Evolutionary conservation across 2,113 vertebrate species (phyloP).

Genomic region (Clarias batrachus): DNA sequence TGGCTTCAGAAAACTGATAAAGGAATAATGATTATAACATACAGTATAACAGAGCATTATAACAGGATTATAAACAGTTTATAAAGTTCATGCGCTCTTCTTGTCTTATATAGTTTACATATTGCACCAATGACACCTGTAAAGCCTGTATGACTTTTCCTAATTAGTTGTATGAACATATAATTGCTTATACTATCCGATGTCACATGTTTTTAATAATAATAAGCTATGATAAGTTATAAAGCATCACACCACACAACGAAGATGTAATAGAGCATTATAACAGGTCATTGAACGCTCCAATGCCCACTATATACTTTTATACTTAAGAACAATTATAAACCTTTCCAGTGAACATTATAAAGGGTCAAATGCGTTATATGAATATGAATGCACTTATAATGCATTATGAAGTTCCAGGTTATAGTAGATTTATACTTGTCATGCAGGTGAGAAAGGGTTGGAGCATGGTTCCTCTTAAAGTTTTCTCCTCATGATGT

Average conservation of each 20-base stretch:
- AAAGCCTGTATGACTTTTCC: neutral
- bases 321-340: neutral
- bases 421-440: neutral
- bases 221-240: neutral
- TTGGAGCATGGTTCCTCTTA: too few relatives aligned
- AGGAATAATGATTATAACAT: neutral
- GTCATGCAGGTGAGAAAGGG: too few relatives aligned
- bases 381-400: neutral
- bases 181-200: neutral
- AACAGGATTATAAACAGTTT: neutral
- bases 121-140: neutral
- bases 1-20: neutral
- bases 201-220: neutral
- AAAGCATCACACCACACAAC: neutral
- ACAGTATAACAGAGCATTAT: neutral
- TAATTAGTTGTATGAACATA: neutral
- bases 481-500: too few relatives aligned
- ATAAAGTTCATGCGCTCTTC: neutral
- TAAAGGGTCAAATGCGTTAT: neutral
- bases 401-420: neutral
- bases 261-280: neutral
- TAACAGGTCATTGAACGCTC: too few relatives aligned
- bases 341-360: neutral
- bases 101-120: neutral
- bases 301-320: too few relatives aligned